Base-by-base conservation (phyloP, 2,888 invertebrate species). In the Volucella inanis region DNA sequence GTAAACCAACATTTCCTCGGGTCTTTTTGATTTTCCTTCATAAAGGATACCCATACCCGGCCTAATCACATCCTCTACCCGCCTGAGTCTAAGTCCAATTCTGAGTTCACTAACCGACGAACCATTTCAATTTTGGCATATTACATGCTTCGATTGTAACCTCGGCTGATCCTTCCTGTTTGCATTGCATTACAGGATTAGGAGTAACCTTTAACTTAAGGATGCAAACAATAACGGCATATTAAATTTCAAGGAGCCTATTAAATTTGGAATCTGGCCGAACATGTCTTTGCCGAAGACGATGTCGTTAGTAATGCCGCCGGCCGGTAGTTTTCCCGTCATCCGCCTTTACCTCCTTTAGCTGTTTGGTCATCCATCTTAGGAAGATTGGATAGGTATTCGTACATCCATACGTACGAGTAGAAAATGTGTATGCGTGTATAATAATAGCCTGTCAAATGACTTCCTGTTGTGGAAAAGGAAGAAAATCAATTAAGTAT, bases 401-500 rank as follows among this genome's bases (percentile, higher is more conserved):
- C 31, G 31, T 31, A 31, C 31, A 31, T 4, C 0, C 31, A 31
- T 31, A 31, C 31, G 6, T 31, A n/a, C n/a, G n/a, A n/a, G n/a
- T n/a, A 6, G 31, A 0, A 31, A 6, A 41, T 55, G 43, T 54
- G 14, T 39, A 12, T 55, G 62, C 15, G 64, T 70, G 47, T 70
- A 70, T 59, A 70, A 84, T 79, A 79, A 84, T 84, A 75, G 79
- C 75, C 54, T 79, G 75, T 79, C 79, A 84, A 75, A 75, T 80
- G 80, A 80, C 80, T 84, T 84, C 80, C 84, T 75, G 75, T 80
- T 70, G 55, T 65, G 62, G 84, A 75, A 79, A 71, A 80, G 74
- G 80, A 79, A 71, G 84, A 84, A 84, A 84, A 79, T 84, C 84
- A 84, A 84, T 84, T 84, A 84, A 84, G 80, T 59, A 84, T 59